Evolutionary conservation across 1,140 invertebrate genomes (phyloP), one percentile per base, ranked within the genome.

Genomic region (Drosophila nikananu): DNA sequence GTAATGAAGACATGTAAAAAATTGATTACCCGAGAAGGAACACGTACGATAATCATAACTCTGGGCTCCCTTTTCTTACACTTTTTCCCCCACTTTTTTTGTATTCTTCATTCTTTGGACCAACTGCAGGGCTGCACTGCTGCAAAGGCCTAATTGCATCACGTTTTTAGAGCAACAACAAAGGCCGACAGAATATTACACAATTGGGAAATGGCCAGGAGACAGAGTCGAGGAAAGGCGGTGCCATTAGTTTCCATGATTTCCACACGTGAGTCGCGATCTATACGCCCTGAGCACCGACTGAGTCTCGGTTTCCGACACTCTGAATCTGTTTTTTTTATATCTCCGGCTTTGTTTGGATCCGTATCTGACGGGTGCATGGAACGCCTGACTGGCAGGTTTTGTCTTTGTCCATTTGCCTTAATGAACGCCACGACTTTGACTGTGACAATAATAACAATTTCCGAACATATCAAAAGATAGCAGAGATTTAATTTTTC

Each of bases 11-110:
- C 52, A 48, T 65, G 57, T 23, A 79, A 80, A 79, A 80, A 72
- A 80, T 80, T 80, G 77, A 80, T 80, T 79, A 80, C 76, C 57
- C 35, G 39, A 73, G 52, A 80, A 52, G 77, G 77, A 80, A 79
- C 77, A 80, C 77, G 77, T 73, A 80, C 77, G 76, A 62, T 80
- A 73, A 79, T 80, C 76, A 80, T 80, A 80, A 66, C 59, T 79
- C 66, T 60, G 55, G 44, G 46, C 57, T 32, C 66, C 76, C 77
- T 72, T 72, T 79, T 79, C n/a, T n/a, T 55, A 65, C 60, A 79
- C 76, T 44, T 46, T 66, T 67, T 49, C 19, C 32, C 54, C 70
- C 39, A 10, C 17, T 17, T 35, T 39, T 75, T 30, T 21, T 27
- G 48, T 25, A 9, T 21, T 32, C 19, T 41, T 30, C 30, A 25